Evolutionary conservation across 2,888 invertebrate genomes (phyloP).

Genomic region (Pseudoips prasinana): DNA sequence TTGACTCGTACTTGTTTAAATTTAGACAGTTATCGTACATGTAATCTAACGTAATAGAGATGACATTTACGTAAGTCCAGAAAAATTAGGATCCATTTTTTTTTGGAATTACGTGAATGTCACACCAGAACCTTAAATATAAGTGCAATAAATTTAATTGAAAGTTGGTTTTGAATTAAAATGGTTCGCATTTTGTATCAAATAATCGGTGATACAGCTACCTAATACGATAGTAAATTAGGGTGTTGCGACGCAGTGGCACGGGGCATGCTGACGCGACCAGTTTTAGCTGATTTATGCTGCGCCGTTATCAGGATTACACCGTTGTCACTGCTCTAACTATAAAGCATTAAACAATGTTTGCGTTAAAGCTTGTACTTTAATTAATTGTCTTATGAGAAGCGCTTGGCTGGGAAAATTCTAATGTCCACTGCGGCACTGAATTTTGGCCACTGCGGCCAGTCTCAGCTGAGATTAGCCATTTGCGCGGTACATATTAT

Average conservation of each 20-base stretch:
- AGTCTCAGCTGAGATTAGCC: too few relatives aligned
- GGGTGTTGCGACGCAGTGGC: constrained; percentile 56
- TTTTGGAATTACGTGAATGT: too few relatives aligned
- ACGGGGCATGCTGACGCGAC: constrained; percentile 47
- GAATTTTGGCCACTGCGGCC: too few relatives aligned
- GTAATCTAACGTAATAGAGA: too few relatives aligned
- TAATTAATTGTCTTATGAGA: constrained; percentile 34
- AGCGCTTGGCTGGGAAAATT: constrained; percentile 21
- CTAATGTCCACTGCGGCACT: constrained; percentile 5
- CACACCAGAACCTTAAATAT: too few relatives aligned
- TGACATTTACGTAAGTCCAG: too few relatives aligned
- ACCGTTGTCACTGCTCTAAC: constrained; percentile 48
- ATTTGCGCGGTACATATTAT: too few relatives aligned
- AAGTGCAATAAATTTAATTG: constrained; percentile 39
- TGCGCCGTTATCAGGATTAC: constrained; percentile 57
- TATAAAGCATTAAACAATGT: constrained; percentile 38
- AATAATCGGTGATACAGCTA: constrained; percentile 46
- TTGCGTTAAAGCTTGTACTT: constrained; percentile 28
- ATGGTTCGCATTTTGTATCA: constrained; percentile 44
- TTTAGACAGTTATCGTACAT: too few relatives aligned
- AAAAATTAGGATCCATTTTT: too few relatives aligned
- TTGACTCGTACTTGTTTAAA: too few relatives aligned
- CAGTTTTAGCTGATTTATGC: constrained; percentile 55
- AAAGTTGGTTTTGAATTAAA: constrained; percentile 27
- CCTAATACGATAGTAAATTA: constrained; percentile 71